Evolutionary conservation across 2,113 vertebrate genomes (phyloP).

Genomic region (Oreochromis aureus): DNA sequence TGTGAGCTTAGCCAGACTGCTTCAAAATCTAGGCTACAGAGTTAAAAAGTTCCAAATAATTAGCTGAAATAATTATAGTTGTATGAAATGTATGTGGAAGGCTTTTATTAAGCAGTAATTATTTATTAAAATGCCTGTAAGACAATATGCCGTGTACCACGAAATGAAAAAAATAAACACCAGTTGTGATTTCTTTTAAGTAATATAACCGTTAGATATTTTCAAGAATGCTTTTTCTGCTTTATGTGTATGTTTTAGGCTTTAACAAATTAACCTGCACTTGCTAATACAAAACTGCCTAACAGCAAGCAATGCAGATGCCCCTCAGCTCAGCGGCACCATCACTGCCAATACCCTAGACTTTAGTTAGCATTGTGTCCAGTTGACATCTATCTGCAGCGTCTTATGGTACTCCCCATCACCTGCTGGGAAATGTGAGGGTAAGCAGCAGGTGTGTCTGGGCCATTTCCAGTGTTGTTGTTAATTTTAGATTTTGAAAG

Average conservation of each 20-base stretch:
- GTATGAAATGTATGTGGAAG: background rate
- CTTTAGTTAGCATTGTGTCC: background rate
- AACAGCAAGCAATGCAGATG: background rate
- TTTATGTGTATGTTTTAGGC: background rate
- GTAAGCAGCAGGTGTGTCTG: background rate
- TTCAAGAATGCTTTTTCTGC: background rate
- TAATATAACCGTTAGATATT: background rate
- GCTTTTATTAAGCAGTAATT: background rate
- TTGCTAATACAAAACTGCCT: background rate
- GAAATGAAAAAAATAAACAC: background rate
- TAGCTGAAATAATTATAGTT: background rate
- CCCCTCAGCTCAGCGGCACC: background rate
- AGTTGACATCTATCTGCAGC: background rate
- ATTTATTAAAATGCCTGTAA: background rate
- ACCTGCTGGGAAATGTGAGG: background rate
- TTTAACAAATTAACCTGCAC: background rate
- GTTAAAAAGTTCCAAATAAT: background rate
- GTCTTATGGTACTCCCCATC: background rate
- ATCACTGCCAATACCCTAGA: background rate
- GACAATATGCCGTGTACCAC: rapidly evolving
- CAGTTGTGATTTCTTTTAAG: background rate
- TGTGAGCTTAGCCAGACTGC: background rate
- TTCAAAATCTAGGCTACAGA: background rate
- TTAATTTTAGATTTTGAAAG: background rate
- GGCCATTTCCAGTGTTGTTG: background rate